Conservation (phyloP, 1,140 invertebrate genomes). For the Drosophila azteca region DNA sequence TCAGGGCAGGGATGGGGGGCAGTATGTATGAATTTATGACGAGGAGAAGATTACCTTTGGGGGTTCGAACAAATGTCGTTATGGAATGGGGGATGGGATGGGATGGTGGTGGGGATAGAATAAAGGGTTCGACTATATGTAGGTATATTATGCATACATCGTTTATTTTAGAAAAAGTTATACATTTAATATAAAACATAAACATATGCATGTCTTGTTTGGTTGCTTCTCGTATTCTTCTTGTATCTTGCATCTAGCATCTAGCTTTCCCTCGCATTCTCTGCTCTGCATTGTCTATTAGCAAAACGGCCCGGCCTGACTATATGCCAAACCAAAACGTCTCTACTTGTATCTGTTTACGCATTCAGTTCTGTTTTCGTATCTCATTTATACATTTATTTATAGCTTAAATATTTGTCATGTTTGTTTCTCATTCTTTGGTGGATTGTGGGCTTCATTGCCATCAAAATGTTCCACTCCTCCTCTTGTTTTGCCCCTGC, state of each 20-base stretch:
- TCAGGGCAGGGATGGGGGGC: too few species aligned
- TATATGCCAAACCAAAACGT: slow-evolving; percentile 39
- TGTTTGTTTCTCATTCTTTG: slow-evolving; percentile 52
- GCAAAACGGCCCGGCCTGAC: slow-evolving; percentile 36
- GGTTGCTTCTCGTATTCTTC: slow-evolving; percentile 21
- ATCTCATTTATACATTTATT: slow-evolving; percentile 47
- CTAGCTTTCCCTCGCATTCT: slow-evolving; percentile 15
- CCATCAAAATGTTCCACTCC: slow-evolving; percentile 28
- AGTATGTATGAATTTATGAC: too few species aligned
- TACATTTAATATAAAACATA: slow-evolving; percentile 61
- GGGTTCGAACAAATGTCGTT: not conserved
- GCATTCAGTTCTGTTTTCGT: slow-evolving; percentile 68
- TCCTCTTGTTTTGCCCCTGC: slow-evolving; percentile 14
- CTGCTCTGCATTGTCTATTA: slow-evolving; percentile 40
- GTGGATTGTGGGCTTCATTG: slow-evolving; percentile 52
- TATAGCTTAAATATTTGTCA: slow-evolving; percentile 70
- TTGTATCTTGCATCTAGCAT: not conserved
- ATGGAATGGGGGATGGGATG: too few species aligned
- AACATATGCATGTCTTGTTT: slow-evolving; percentile 59
- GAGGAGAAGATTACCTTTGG: too few species aligned
- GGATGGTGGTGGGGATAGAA: slow-evolving; percentile 11
- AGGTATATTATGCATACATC: slow-evolving; percentile 61
- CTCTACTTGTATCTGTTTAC: slow-evolving; percentile 37
- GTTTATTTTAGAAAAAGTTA: slow-evolving; percentile 67
- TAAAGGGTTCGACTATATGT: slow-evolving; percentile 38